Evolutionary conservation across 2,888 invertebrate genomes (phyloP), one percentile per base, ranked within the genome.

Genomic region (Leptinotarsa juncta): DNA sequence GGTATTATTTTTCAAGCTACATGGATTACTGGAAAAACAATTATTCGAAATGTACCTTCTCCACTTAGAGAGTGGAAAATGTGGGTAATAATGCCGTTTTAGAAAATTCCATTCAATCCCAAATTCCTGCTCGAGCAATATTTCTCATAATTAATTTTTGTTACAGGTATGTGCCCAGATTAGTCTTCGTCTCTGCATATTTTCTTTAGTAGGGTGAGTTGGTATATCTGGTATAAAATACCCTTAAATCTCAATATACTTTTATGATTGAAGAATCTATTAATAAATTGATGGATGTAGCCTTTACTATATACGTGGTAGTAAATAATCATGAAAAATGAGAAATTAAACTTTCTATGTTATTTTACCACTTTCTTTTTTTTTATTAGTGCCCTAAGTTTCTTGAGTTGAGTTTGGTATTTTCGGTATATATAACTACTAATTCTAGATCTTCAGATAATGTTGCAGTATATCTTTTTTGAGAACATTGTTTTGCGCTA

Each of bases 1-100:
- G 72, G 71, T 74, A 74, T 75, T 78, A 75, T 78, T 77, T 75
- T 73, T 75, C 53, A 65, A 72, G 72, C 65, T 73, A 57, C 70
- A 65, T 75, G 68, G 76, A 75, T 74, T 76, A 71, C 67, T 65
- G 65, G 60, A 62, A 75, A 32, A 71, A 73, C 67, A 62, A 67
- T 74, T 74, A 70, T 50, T 42, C 51, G 57, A 60, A 65, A 71
- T 51, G 60, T 51, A 70, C 67, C 68, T 42, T n/a, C n/a, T 62
- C n/a, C 15, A 26, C 16, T 62, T 12, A 32, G 5, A 10, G 14
- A 51, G 67, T 49, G 67, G 20, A 42, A 20, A 67, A 51, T 51
- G 16, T 51, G 51, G 15, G 51, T 15, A n/a, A 51, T 18, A 67
- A 26, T 50, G 49, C 50, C 16, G 18, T 51, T 51, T 18, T n/a